Base-by-base conservation (phyloP, 2,797 vertebrate genomes). In the Schizopygopsis pylzovi region DNA sequence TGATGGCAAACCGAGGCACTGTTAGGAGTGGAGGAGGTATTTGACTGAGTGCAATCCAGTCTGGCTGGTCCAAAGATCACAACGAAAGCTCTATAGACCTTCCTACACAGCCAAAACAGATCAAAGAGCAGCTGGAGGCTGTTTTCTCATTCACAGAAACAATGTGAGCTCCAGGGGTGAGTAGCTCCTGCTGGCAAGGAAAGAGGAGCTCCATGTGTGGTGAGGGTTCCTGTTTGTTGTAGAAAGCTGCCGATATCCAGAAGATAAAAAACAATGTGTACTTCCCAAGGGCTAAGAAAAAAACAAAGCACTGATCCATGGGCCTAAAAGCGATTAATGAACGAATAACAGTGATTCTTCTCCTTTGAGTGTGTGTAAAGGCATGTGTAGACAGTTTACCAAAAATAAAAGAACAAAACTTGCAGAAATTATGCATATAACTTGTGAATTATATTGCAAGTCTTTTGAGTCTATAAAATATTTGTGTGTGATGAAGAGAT, bases 51-150 rank as follows among this genome's bases (percentile, higher is more conserved):
- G 56, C 63, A 80, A 85, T 63, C 28, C 43, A 71, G 39, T 5
- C 39, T 56, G 71, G 39, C 59, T 70, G 85, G 33, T 68, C 59
- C 59, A 82, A 22, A 83, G 43, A 86, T 86, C 85, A 41, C 81
- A 79, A 18, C 7, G 18, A 71, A 63, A 61, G 47, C 73, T 49
- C 63, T 82, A 18, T 37, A 61, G 85, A 63, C 13, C 68, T 86
- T 68, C 37, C 61, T 61, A 76, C 28, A 41, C 52, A 49, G 79
- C 73, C 72, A 82, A 37, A 75, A 41, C 47, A 79, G 72, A 79
- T 87, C 79, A 85, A 87, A 87, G 75, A 56, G 79, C 77, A 65
- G 78, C 79, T 83, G 41, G 82, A 82, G 85, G 79, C 67, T 20
- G 63, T 33, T 41, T 81, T 61, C 78, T 81, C 39, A 81, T 85